These are phyloP conservation scores for Poecile atricapillus DNA, from an alignment of 2,113 vertebrate species.

Conservation along the genomic window DNA sequence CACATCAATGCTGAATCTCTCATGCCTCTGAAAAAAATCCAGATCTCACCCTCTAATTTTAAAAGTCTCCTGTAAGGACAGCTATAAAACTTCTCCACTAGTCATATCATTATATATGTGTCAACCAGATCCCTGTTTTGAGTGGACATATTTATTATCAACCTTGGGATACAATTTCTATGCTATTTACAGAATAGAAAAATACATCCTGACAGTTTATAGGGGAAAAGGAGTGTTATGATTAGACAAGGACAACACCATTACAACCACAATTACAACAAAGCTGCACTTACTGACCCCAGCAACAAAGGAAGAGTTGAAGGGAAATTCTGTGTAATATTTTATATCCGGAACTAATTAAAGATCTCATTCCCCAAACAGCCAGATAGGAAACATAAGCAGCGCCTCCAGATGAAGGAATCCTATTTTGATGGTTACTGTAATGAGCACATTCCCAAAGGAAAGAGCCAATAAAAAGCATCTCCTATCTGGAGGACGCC, in stretches of 20 bases:
- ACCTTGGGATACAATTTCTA: slow-evolving; percentile 27
- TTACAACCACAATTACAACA: slow-evolving; percentile 61
- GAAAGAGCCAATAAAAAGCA: slow-evolving; percentile 58
- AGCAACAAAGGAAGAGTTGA: slow-evolving; percentile 41
- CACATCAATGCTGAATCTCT: neutral
- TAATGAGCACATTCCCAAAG: slow-evolving; percentile 71
- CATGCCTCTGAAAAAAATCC: neutral
- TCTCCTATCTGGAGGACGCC: slow-evolving; percentile 13
- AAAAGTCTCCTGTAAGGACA: neutral
- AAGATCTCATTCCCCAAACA: slow-evolving; percentile 67
- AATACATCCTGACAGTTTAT: slow-evolving; percentile 38
- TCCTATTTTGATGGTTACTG: slow-evolving; percentile 70
- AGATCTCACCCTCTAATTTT: neutral
- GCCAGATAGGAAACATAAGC: slow-evolving; percentile 58
- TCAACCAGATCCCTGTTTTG: neutral
- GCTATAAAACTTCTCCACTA: neutral
- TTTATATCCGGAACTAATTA: slow-evolving; percentile 75
- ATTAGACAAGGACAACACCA: slow-evolving; percentile 48
- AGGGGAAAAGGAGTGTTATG: slow-evolving; percentile 9
- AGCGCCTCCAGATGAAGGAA: slow-evolving; percentile 49
- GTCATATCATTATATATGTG: neutral
- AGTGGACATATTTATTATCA: neutral
- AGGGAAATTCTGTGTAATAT: slow-evolving; percentile 62
- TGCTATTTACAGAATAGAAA: slow-evolving; percentile 24
- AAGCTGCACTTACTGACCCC: slow-evolving; percentile 65